A percentile compares a stretch with the other conserved stretches of the same genome.
phyloP scores from a whole-genome alignment of 2,797 vertebrate species.

The Gymnothorax javanicus region DNA sequence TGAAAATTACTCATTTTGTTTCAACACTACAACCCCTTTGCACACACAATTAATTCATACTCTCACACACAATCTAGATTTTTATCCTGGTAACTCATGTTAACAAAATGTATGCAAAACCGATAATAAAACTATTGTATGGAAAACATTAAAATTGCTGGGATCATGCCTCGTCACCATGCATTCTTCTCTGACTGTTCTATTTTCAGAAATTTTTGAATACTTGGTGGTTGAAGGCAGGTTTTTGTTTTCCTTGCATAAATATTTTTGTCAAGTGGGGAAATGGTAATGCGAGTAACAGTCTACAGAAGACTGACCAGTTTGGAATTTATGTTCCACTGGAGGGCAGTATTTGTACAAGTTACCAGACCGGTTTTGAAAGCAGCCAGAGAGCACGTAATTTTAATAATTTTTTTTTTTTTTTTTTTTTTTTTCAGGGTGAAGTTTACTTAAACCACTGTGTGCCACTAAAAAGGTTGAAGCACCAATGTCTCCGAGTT shows the following conservation, averaged over 20 bases:
- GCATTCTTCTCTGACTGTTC: not conserved
- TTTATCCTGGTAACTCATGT: not conserved
- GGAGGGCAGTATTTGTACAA: slow-evolving; percentile 58
- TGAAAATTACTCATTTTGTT: not conserved
- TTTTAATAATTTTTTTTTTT: slow-evolving; percentile 47
- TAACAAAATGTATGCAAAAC: not conserved
- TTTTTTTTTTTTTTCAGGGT: slow-evolving; percentile 40
- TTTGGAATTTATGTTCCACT: slow-evolving; percentile 42
- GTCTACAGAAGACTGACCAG: not conserved
- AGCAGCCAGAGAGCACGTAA: slow-evolving; percentile 27
- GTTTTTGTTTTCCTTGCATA: not conserved
- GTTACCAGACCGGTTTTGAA: not conserved
- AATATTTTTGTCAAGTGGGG: slow-evolving; percentile 1
- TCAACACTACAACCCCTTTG: not conserved
- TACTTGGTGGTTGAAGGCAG: not conserved
- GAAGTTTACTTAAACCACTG: slow-evolving; percentile 56
- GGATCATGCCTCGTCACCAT: not conserved
- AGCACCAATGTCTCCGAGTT: slow-evolving; percentile 56
- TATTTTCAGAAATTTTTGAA: slow-evolving; percentile 12
- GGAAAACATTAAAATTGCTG: not conserved
- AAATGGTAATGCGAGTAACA: slow-evolving; percentile 7
- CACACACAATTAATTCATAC: not conserved
- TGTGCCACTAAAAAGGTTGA: slow-evolving; percentile 55
- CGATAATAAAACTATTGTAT: not conserved
- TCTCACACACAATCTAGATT: not conserved